phyloP scores from a whole-genome alignment of 1,140 invertebrate species.

The Neodiprion fabricii region DNA sequence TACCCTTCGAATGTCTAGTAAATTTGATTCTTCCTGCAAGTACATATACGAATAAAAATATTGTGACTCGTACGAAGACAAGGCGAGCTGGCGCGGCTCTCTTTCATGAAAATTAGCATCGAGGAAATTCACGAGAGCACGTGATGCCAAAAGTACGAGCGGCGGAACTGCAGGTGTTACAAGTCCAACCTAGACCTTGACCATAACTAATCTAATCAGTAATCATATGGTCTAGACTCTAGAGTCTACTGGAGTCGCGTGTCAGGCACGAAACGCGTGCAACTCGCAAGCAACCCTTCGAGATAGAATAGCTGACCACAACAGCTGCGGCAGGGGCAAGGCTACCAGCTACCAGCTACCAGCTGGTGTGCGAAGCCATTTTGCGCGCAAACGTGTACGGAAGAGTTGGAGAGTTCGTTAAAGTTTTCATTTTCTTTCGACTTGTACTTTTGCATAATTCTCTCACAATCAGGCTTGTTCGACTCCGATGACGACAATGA shows the following conservation, averaged over 20 bases:
- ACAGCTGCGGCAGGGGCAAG: background rate
- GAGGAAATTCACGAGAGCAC: too few relatives aligned
- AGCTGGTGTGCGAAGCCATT: too few relatives aligned
- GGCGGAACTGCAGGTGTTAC: background rate
- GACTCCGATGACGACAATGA: too few relatives aligned
- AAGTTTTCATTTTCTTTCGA: too few relatives aligned
- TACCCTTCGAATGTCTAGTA: too few relatives aligned
- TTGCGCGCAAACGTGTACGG: too few relatives aligned
- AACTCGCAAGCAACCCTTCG: background rate
- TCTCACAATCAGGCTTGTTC: background rate
- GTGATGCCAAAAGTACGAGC: background rate
- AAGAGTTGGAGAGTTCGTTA: too few relatives aligned
- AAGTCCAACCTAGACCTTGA: conserved; percentile 1
- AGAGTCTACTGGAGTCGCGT: background rate
- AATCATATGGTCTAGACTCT: background rate
- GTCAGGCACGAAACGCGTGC: background rate
- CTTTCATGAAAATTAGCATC: too few relatives aligned
- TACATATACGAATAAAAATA: too few relatives aligned
- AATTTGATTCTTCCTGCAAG: too few relatives aligned
- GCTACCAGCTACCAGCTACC: background rate
- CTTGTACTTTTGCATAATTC: background rate
- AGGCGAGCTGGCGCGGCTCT: too few relatives aligned
- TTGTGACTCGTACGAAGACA: too few relatives aligned
- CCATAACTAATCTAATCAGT: conserved; percentile 2
- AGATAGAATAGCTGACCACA: background rate